Evolutionary conservation across 1,140 invertebrate genomes (phyloP), one percentile per base, ranked within the genome.

Genomic region (Watersipora subatra): DNA sequence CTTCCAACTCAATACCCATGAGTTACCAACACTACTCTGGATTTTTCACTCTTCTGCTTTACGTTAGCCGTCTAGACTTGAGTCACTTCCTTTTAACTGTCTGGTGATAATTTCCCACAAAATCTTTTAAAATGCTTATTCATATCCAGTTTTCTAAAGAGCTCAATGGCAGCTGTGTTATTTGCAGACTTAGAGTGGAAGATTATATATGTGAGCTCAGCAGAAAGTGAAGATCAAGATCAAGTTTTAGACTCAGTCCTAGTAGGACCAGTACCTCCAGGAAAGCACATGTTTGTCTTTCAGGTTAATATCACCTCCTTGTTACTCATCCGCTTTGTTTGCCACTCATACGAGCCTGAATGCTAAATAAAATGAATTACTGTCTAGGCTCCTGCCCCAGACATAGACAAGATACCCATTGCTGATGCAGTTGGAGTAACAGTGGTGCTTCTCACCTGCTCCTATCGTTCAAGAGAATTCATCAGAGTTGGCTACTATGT

Each of bases 181-280:
- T 62, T 78, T 76, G 77, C 83, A 88, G 94, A 98, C 86, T 82
- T 99, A 27, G 96, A 99, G 85, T 99, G 95, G 94, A 97, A 96
- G 81, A 95, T 99, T 85, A 97, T 98, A 69, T 99, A 99, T 81
- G 96, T 99, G 28, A 94, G 95, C 1, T 95, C 93, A 29, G 94
- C 95, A 0, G 94, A 98, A 80, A 94, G 90, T 28, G 92, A 96
- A 75, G 92, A 95, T 68, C 89, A 95, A 76, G 96, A 99, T 85
- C 93, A 84, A 68, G 73, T 78, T 1, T 71, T 85, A 19, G 96
- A 99, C 76, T 95, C 93, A 1, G 90, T 93, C 65, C 93, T 95
- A 76, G 95, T 99, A 20, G 96, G 95, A 0, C 96, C 95, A 0
- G 92, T 99, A 65, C 93, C 94, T 0, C 93, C 97, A 77, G 96